Evolutionary conservation across 2,113 vertebrate genomes (phyloP), one percentile per base, ranked within the genome.

Genomic region (Sinosuthora webbiana): DNA sequence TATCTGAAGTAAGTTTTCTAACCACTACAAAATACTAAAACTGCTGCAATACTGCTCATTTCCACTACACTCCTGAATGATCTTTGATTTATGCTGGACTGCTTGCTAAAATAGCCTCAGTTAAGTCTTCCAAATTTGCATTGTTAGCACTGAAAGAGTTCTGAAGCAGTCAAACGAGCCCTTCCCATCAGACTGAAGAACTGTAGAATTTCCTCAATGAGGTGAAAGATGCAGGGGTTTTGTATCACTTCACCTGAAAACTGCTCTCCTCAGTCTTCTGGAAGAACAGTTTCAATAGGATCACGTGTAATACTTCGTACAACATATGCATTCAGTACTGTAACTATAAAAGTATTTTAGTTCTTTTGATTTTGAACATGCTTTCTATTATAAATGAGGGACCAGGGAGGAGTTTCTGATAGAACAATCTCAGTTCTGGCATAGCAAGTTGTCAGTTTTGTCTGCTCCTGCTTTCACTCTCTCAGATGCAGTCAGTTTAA

Each of bases 221-320:
- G 13, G 3, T 90, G 37, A 79, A 92, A 52, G 25, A 69, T 49
- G n/a, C 4, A 52, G 16, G 10, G 3, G 1, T 4, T 33, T 62
- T 49, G 22, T 42, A n/a, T 21, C 3, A 75, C 47, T 67, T 71
- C 14, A 62, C 17, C 24, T 25, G 9, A 20, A 78, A 71, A 59
- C 15, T 49, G 12, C 8, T 74, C 13, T 49, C 15, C 42, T 86
- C 11, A 19, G 28, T 52, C 33, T 60, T 60, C 22, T 7, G 1
- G 17, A 10, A 62, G 24, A 81, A 37, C 15, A 60, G 2, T n/a
- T 60, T 62, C 24, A 64, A 9, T 2, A 42, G 15, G 77, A 68
- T 13, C 13, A n/a, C 0, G 0, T 11, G 2, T 37, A 81, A 27
- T 19, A 52, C 13, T 69, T 37, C 23, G 6, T 31, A 39, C 4